Conservation (phyloP, 2,113 vertebrate genomes). For the Pholis gunnellus region DNA sequence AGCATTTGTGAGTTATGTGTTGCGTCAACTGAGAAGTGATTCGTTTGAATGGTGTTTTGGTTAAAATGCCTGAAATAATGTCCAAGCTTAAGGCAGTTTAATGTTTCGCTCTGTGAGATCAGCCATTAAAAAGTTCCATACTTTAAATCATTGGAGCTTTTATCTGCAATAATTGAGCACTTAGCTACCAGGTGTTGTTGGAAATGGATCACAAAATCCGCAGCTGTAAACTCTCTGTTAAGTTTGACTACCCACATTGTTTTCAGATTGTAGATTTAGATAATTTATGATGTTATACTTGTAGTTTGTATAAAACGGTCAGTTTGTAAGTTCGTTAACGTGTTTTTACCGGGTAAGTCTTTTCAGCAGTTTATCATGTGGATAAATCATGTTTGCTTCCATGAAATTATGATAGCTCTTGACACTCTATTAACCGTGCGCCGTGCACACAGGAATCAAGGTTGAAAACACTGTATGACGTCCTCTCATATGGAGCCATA, state of each 20-base stretch:
- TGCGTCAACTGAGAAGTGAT: conserved; percentile 44
- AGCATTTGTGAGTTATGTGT: conserved; percentile 27
- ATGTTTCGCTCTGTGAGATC: conserved; percentile 34
- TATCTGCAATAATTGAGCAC: conserved; percentile 16
- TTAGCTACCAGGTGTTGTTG: neutral
- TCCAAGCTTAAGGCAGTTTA: conserved; percentile 13
- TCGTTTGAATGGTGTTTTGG: conserved; percentile 28
- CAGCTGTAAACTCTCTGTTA: neutral
- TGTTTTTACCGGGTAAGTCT: neutral
- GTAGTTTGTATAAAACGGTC: neutral
- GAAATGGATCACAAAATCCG: neutral
- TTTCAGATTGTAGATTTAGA: neutral
- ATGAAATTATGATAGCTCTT: neutral
- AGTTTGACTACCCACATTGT: neutral
- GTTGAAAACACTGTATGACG: neutral
- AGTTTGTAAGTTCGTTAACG: neutral
- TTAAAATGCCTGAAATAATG: conserved; percentile 46
- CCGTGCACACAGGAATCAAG: neutral
- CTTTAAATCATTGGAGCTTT: conserved; percentile 1
- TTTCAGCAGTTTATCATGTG: neutral
- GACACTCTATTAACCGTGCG: neutral
- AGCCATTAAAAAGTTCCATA: neutral
- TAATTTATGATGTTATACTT: neutral
- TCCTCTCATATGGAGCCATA: neutral
- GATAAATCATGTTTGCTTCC: conserved; percentile 29